A percentile compares a stretch with the other conserved stretches of the same genome.
phyloP scores from a whole-genome alignment of 1,140 invertebrate species.

The Papilio dardanus region DNA sequence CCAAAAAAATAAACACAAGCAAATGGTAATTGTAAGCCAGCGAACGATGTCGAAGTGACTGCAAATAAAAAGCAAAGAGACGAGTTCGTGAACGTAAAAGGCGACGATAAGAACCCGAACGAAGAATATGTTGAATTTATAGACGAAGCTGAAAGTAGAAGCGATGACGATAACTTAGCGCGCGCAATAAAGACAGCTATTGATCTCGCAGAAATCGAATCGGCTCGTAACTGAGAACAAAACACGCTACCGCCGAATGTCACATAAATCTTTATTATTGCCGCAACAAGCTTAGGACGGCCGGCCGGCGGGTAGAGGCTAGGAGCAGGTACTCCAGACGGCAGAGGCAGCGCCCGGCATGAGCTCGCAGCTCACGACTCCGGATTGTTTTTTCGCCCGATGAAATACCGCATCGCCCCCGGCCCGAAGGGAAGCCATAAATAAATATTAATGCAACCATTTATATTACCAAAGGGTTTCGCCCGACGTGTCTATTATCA shows the following conservation, averaged over 20 bases:
- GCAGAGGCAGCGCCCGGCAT: slow-evolving; percentile 70
- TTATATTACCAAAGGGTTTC: slow-evolving; percentile 82
- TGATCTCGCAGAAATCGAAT: slow-evolving; percentile 79
- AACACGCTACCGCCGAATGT: slow-evolving; percentile 80
- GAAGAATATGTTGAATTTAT: slow-evolving; percentile 54
- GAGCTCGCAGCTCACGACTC: slow-evolving; percentile 80
- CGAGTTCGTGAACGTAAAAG: slow-evolving; percentile 55
- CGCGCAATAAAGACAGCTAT: slow-evolving; percentile 77
- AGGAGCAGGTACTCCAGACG: slow-evolving; percentile 70
- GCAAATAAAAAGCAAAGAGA: slow-evolving; percentile 49
- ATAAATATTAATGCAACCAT: slow-evolving; percentile 82
- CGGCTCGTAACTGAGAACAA: slow-evolving; percentile 78
- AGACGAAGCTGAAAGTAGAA: slow-evolving; percentile 61
- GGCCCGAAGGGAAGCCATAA: slow-evolving; percentile 77
- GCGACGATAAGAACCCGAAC: slow-evolving; percentile 66
- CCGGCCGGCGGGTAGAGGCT: slow-evolving; percentile 67
- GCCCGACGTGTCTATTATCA: slow-evolving; percentile 81
- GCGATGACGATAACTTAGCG: slow-evolving; percentile 71
- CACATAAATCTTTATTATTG: slow-evolving; percentile 82
- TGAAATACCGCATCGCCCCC: slow-evolving; percentile 77
- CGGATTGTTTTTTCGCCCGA: slow-evolving; percentile 78
- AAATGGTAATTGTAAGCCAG: slow-evolving; percentile 1
- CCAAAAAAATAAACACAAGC: neutral
- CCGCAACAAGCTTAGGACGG: slow-evolving; percentile 77
- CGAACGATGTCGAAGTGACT: slow-evolving; percentile 40